Evolutionary conservation across 1,140 invertebrate species (phyloP), one percentile per base, ranked within the genome.

Genomic region (Dendrolimus kikuchii): DNA sequence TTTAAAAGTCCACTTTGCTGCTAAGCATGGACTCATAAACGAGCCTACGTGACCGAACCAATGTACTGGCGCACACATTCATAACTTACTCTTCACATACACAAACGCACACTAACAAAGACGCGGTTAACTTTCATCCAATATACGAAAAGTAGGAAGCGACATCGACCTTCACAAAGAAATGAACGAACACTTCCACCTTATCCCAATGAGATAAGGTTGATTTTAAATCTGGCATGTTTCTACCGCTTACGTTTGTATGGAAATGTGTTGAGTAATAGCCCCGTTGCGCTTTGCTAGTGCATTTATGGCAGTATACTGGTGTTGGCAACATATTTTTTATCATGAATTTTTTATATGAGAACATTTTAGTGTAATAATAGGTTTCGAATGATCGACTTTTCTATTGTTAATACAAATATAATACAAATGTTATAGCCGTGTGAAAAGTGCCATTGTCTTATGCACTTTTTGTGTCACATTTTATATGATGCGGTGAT

Each of bases 101-200:
- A 38, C 10, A 61, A 58, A 75, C 75, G 53, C 78, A 81, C 78
- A 84, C 75, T 53, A 9, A 38, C 59, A 48, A 64, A 55, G 6
- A 59, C 63, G 73, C 66, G 74, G 78, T 77, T 81, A 76, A 76
- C 56, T 68, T 73, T 2, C 10, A 4, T 40, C 47, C 5, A 47
- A 51, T 7, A 6, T 9, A 38, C 23, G 36, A 58, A 77, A 77
- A 10, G 63, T 7, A 68, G 59, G 61, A 77, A 77, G 40, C 60
- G 69, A 40, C 78, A 10, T 49, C 77, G 78, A 80, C 80, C 79
- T 83, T 83, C 81, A 86, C 80, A 86, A 86, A 86, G 81, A 77
- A 74, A 73, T 59, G 52, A 46, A 55, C 52, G 65, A 71, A 73
- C 76, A 74, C 72, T 64, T 71, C 64, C 64, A 59, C 67, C 51